Conservation (phyloP, 2,888 invertebrate genomes). For the Idaea aversata region DNA sequence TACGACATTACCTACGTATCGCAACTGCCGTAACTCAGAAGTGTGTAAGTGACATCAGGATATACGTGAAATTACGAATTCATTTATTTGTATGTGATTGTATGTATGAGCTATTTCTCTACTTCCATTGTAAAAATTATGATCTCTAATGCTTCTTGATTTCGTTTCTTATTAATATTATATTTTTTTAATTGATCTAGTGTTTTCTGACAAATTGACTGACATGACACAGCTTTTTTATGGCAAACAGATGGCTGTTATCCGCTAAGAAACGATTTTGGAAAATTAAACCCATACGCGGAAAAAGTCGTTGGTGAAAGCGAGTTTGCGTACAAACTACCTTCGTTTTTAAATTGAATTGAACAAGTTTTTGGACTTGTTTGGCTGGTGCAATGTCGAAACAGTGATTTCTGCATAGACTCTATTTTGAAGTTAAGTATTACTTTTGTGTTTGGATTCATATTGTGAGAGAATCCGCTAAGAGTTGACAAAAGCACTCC, state of each 20-base stretch:
- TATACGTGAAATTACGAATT: slow-evolving; percentile 17
- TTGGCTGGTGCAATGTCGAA: too few relatives aligned
- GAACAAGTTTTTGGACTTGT: too few relatives aligned
- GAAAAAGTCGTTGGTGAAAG: too few relatives aligned
- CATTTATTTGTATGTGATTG: not conserved
- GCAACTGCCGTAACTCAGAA: slow-evolving; percentile 9
- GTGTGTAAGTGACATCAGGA: slow-evolving; percentile 17
- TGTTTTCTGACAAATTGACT: too few relatives aligned
- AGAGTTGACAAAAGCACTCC: not conserved
- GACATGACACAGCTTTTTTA: too few relatives aligned
- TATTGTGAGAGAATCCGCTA: not conserved
- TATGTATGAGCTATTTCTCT: not conserved
- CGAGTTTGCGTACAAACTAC: too few relatives aligned
- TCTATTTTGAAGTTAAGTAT: not conserved
- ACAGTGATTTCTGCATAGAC: too few relatives aligned
- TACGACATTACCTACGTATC: not conserved
- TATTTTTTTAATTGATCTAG: too few relatives aligned
- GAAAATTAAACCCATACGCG: not conserved
- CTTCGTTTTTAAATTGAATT: too few relatives aligned
- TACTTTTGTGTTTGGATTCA: not conserved
- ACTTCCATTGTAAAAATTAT: not conserved
- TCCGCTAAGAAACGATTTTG: not conserved
- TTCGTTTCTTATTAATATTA: not conserved
- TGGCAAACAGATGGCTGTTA: not conserved
- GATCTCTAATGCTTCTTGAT: not conserved